Evolutionary conservation across 1,140 invertebrate species (phyloP).

Genomic region (Drosophila navojoa): DNA sequence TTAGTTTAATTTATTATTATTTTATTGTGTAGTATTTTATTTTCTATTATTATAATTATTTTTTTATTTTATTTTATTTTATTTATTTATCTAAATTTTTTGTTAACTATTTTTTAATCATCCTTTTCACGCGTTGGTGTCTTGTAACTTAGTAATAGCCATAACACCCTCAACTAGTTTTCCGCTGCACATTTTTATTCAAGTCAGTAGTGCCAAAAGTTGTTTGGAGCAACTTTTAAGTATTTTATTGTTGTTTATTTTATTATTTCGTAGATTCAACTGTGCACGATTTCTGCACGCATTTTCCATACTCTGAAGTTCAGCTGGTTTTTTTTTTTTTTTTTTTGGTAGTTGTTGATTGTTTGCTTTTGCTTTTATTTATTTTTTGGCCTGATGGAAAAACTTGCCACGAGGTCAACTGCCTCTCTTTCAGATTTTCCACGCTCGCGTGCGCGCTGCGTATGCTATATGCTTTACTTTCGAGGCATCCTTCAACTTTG

Average conservation of each 20-base stretch:
- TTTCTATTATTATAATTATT: too few species aligned
- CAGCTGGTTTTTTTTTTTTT: conserved; percentile 53
- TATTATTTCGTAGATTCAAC: not conserved
- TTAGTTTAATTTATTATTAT: too few species aligned
- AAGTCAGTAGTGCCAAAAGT: conserved; percentile 36
- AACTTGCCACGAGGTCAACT: conserved; percentile 77
- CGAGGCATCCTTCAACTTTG: conserved; percentile 75
- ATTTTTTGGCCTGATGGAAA: conserved; percentile 49
- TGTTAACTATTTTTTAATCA: too few species aligned
- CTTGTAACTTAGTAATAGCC: not conserved
- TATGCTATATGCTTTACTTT: conserved; percentile 66
- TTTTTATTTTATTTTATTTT: too few species aligned
- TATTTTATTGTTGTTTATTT: conserved; percentile 27
- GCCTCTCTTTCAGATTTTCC: conserved; percentile 75
- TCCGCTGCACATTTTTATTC: not conserved
- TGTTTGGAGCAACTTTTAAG: conserved; percentile 62
- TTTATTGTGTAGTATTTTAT: too few species aligned
- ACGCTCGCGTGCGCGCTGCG: conserved; percentile 58
- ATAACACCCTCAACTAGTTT: not conserved
- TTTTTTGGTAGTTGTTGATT: conserved; percentile 25
- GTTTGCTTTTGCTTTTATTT: conserved; percentile 19
- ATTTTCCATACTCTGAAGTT: conserved; percentile 47
- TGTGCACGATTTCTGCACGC: conserved; percentile 72
- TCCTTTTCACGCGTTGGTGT: too few species aligned
- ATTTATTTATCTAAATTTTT: too few species aligned